These are phyloP conservation scores for Enoplolaimus lenunculus DNA, from an alignment of 2,888 invertebrate species.

Conservation along the genomic window DNA sequence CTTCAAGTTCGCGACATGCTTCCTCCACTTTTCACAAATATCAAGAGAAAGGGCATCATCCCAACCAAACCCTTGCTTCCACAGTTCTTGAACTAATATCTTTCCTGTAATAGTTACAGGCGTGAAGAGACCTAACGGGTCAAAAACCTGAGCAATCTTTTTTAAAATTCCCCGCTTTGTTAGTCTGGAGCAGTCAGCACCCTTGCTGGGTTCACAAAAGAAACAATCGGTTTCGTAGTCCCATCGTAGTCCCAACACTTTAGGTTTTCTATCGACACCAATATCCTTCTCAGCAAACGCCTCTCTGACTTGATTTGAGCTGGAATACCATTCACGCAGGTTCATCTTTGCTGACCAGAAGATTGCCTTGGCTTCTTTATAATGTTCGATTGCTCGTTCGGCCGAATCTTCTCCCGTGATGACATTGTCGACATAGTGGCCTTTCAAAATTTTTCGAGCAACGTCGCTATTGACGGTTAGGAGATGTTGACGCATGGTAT, in stretches of 20 bases:
- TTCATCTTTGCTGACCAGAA: slow-evolving; percentile 2
- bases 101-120: neutral
- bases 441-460: neutral
- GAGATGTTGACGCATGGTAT: slow-evolving; percentile 7
- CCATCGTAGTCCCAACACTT: slow-evolving; percentile 7
- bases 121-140: neutral
- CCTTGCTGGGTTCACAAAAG: neutral
- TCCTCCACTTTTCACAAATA: no score
- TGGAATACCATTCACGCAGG: slow-evolving; percentile 8
- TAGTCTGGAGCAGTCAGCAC: neutral
- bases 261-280: neutral
- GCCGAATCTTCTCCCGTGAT: neutral
- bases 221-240: neutral
- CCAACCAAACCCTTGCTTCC: neutral
- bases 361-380: slow-evolving; percentile 1
- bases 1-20: neutral
- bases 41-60: no score
- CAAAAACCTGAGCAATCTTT: neutral
- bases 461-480: neutral
- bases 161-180: neutral
- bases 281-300: neutral
- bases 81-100: neutral
- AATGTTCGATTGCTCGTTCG: neutral
- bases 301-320: neutral
- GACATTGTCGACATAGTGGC: slow-evolving; percentile 12